These are phyloP conservation scores for Drosophila tsacasi DNA, from an alignment of 1,140 invertebrate genomes.

Conservation along the genomic window DNA sequence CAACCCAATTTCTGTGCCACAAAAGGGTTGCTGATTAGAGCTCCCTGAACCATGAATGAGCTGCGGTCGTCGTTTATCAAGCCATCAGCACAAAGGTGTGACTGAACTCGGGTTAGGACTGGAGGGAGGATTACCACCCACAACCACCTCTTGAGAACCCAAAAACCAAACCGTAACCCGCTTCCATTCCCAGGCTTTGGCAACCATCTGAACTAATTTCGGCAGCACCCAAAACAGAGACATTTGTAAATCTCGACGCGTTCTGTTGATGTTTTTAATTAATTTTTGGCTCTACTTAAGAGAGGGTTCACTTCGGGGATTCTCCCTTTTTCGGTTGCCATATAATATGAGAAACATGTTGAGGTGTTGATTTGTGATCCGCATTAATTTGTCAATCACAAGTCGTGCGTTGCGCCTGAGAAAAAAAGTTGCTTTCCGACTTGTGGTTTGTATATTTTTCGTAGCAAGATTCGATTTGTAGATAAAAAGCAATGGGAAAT, in stretches of 20 bases:
- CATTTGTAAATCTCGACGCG: constrained; percentile 71
- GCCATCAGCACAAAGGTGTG: constrained; percentile 67
- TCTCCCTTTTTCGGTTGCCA: constrained; percentile 21
- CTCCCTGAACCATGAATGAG: constrained; percentile 76
- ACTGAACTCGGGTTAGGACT: constrained; percentile 9
- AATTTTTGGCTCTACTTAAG: constrained; percentile 50
- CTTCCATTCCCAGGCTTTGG: constrained; percentile 22
- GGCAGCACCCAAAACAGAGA: constrained; percentile 27
- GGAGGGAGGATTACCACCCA: constrained; percentile 10
- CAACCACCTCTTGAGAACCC: constrained; percentile 10
- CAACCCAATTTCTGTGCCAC: constrained; percentile 51
- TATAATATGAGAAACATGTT: constrained; percentile 67
- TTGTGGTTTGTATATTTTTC: constrained; percentile 22
- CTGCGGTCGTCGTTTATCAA: constrained; percentile 73
- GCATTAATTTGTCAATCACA: constrained; percentile 78
- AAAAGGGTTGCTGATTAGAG: constrained; percentile 82
- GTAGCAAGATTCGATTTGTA: constrained; percentile 2
- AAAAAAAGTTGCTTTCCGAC: constrained; percentile 14
- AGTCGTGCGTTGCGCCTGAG: constrained; percentile 54
- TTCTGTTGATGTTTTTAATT: constrained; percentile 83
- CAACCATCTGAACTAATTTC: constrained; percentile 77
- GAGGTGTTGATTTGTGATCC: constrained; percentile 79
- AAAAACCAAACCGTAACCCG: constrained; percentile 37
- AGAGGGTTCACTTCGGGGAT: constrained; percentile 26
- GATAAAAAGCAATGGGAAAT: constrained; percentile 8